Conservation (phyloP, 2,113 vertebrate species). For the Paralichthys olivaceus region DNA sequence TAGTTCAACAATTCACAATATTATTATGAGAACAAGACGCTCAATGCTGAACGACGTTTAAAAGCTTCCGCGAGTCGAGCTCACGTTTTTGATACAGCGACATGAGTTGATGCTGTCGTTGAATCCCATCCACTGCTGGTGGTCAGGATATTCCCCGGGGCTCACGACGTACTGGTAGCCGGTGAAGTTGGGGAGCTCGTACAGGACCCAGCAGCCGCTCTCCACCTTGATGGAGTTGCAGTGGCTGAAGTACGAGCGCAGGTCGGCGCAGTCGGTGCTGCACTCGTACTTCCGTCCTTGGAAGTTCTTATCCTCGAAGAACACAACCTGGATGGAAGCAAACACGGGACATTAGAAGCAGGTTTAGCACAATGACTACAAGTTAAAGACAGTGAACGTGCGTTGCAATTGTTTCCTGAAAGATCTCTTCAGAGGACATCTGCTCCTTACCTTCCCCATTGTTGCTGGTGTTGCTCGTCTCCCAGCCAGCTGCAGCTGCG, state of each 20-base stretch:
- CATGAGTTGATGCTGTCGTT: conserved; percentile 77
- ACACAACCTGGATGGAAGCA: conserved; percentile 61
- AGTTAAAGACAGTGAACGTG: neutral
- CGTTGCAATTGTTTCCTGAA: neutral
- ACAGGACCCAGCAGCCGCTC: conserved; percentile 77
- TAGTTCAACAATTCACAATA: neutral
- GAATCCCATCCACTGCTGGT: conserved; percentile 76
- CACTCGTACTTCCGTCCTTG: conserved; percentile 74
- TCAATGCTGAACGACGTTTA: neutral
- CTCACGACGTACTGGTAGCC: conserved; percentile 77
- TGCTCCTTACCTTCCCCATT: conserved; percentile 73
- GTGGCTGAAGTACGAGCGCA: conserved; percentile 70
- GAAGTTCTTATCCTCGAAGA: conserved; percentile 78
- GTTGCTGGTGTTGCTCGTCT: conserved; percentile 54
- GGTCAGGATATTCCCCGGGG: conserved; percentile 76
- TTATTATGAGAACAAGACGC: neutral
- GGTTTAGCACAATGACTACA: neutral
- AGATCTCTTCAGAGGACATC: neutral
- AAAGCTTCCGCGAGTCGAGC: neutral
- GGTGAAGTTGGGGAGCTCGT: conserved; percentile 70
- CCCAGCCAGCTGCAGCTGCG: conserved; percentile 58
- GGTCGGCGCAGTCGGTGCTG: conserved; percentile 71
- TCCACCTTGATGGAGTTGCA: conserved; percentile 79
- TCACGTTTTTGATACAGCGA: conserved; percentile 71
- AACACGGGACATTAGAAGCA: neutral